phyloP scores from a whole-genome alignment of 2,888 invertebrate species.

The Noctua janthina region DNA sequence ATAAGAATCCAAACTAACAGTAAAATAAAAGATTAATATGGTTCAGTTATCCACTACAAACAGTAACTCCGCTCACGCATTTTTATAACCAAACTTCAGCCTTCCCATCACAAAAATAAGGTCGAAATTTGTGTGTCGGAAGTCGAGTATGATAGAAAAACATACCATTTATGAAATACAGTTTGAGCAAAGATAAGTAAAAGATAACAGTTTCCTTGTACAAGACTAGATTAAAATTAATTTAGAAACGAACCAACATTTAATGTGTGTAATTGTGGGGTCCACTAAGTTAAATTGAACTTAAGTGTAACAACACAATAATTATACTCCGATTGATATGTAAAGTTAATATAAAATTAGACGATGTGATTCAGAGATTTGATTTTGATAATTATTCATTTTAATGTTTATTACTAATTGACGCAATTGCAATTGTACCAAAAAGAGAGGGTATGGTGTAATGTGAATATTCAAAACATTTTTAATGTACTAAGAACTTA shows the following conservation, averaged over 20 bases:
- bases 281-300: constrained; percentile 45
- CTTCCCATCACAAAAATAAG: constrained; percentile 31
- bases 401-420: neutral
- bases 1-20: constrained; percentile 52
- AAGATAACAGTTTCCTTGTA: constrained; percentile 58
- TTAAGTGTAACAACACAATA: constrained; percentile 38
- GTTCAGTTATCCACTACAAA: constrained; percentile 59
- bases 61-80: constrained; percentile 41
- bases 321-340: constrained; percentile 53
- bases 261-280: constrained; percentile 49
- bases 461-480: neutral
- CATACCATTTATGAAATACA: constrained; percentile 56
- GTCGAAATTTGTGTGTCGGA: constrained; percentile 50
- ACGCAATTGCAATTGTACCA: neutral
- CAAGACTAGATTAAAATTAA: constrained; percentile 57
- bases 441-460: neutral
- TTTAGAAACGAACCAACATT: constrained; percentile 44
- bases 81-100: constrained; percentile 42
- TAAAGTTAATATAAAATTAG: constrained; percentile 29
- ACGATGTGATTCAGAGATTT: constrained; percentile 24
- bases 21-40: constrained; percentile 63
- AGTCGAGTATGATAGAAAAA: constrained; percentile 47
- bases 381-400: constrained; percentile 11
- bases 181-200: constrained; percentile 57
- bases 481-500: neutral